Conservation (phyloP, 2,888 invertebrate species). For the Synanthedon formicaeformis region DNA sequence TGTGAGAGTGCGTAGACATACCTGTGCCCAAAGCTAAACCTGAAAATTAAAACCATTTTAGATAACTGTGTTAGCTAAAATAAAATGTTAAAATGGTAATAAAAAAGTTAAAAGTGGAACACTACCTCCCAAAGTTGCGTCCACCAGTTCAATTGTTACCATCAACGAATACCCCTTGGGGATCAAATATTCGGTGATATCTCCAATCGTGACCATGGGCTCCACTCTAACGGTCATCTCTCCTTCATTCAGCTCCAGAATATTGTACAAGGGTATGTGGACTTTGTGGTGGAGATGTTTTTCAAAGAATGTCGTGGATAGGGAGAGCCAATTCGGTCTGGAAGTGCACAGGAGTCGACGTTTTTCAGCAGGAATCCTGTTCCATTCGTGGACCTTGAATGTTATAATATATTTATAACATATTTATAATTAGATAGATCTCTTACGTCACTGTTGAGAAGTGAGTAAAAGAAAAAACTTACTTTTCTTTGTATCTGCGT, state of each 20-base stretch:
- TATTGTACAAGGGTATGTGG: slow-evolving; percentile 72
- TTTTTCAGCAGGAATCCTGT: slow-evolving; percentile 44
- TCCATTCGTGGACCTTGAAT: slow-evolving; percentile 64
- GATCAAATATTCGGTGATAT: slow-evolving; percentile 73
- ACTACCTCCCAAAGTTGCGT: slow-evolving; percentile 75
- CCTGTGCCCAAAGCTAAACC: slow-evolving; percentile 77
- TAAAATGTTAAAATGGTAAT: not conserved
- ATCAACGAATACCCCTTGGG: slow-evolving; percentile 76
- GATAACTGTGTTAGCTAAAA: not conserved
- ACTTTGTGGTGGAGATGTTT: slow-evolving; percentile 73
- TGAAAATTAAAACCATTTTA: slow-evolving; percentile 14
- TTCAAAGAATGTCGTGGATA: slow-evolving; percentile 76
- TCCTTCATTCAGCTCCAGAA: slow-evolving; percentile 69
- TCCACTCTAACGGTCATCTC: slow-evolving; percentile 73
- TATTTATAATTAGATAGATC: too few species aligned
- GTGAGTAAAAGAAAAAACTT: not conserved
- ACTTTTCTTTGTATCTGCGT: slow-evolving; percentile 56
- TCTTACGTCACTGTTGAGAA: not conserved
- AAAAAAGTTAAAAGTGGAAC: slow-evolving; percentile 67
- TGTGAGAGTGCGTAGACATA: slow-evolving; percentile 82
- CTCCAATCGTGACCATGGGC: slow-evolving; percentile 76
- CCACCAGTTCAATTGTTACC: slow-evolving; percentile 76
- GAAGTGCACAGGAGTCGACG: slow-evolving; percentile 74
- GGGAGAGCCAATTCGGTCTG: slow-evolving; percentile 77
- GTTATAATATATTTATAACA: too few species aligned